Conservation (phyloP, 2,113 vertebrate genomes). For the Columba janthina region DNA sequence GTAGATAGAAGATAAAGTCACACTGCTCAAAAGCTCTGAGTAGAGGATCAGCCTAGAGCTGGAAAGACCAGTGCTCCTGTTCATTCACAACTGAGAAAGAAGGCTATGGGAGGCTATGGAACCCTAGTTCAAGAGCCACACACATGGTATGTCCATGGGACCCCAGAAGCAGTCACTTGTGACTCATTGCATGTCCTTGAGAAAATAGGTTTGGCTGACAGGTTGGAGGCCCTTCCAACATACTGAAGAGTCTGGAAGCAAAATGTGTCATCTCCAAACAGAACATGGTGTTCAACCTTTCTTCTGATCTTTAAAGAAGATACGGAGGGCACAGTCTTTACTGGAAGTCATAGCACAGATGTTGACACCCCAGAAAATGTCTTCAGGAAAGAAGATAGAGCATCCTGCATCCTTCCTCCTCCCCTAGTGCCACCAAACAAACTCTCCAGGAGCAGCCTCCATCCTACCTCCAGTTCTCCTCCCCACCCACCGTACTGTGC, state of each 20-base stretch:
- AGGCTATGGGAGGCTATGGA: neutral
- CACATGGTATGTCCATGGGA: no score
- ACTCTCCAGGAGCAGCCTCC: neutral
- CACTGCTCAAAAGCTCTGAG: neutral
- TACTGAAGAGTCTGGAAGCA: neutral
- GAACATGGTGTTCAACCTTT: neutral
- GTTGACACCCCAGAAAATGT: neutral
- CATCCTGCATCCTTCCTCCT: neutral
- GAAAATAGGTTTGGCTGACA: neutral
- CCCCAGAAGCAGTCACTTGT: neutral
- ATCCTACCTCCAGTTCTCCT: neutral
- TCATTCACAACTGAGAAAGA: neutral
- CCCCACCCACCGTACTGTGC: accelerated
- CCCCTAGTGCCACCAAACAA: neutral
- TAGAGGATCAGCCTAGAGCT: neutral
- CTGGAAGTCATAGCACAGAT: neutral
- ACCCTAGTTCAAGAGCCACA: neutral
- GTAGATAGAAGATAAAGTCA: neutral
- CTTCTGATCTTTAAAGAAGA: neutral
- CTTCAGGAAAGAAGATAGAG: neutral
- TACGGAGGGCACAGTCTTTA: neutral
- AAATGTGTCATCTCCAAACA: neutral
- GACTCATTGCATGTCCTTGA: neutral
- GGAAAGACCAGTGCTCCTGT: neutral
- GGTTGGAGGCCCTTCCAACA: neutral